Evolutionary conservation across 2,888 invertebrate species (phyloP).

Genomic region (Perithous albicinctus): DNA sequence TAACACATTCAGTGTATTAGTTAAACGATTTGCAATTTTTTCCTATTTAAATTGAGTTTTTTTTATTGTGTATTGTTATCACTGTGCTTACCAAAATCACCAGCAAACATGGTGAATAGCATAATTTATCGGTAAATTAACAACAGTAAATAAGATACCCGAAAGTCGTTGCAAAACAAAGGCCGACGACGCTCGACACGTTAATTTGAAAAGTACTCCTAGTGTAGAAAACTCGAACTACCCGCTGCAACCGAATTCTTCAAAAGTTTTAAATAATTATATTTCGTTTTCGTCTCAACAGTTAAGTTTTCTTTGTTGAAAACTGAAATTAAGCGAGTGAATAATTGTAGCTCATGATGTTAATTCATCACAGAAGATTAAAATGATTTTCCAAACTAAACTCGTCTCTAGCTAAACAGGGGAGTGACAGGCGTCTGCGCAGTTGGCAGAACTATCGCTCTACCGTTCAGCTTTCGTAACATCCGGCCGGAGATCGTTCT

Average conservation of each 20-base stretch:
- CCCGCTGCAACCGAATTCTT: neutral
- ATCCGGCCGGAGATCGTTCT: slow-evolving; percentile 79
- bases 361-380: neutral
- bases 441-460: slow-evolving; percentile 12
- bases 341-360: neutral
- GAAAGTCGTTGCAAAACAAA: neutral
- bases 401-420: too few species aligned
- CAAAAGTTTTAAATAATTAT: neutral
- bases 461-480: slow-evolving; percentile 33
- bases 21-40: too few species aligned
- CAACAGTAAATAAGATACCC: too few species aligned
- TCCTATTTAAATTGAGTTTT: too few species aligned
- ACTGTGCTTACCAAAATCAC: too few species aligned
- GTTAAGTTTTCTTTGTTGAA: neutral
- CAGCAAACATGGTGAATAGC: too few species aligned
- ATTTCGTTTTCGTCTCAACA: neutral
- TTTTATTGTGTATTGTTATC: too few species aligned
- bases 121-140: too few species aligned
- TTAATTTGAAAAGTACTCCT: neutral
- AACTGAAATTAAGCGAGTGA: neutral
- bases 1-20: too few species aligned
- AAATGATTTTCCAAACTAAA: neutral
- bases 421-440: slow-evolving; percentile 21
- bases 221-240: neutral
- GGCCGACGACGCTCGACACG: neutral